Conservation (phyloP, 2,797 vertebrate species). For the Vireo griseus region DNA sequence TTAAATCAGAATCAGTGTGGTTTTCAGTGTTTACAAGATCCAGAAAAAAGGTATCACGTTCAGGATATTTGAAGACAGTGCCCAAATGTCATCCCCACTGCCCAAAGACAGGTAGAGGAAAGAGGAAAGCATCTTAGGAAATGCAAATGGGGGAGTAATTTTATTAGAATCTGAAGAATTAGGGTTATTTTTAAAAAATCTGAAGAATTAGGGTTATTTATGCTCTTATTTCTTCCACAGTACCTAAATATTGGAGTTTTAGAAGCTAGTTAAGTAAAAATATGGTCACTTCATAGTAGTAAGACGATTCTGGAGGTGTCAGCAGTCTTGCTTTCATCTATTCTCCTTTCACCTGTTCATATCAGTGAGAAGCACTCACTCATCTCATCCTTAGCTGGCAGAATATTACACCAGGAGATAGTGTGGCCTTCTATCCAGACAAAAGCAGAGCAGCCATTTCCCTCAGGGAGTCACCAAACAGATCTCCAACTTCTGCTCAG, state of each 20-base stretch:
- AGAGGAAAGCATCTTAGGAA: background rate
- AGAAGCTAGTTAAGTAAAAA: background rate
- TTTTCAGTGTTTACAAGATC: background rate
- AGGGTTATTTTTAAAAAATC: background rate
- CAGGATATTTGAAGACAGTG: background rate
- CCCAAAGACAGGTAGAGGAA: background rate
- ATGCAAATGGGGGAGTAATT: background rate
- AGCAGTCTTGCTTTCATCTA: background rate
- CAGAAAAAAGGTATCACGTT: background rate
- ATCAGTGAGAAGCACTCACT: background rate
- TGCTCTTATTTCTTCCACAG: background rate
- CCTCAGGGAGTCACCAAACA: background rate
- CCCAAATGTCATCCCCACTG: background rate
- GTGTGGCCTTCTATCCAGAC: background rate
- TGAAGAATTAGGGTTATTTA: background rate
- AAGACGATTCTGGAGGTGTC: background rate
- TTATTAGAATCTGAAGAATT: background rate
- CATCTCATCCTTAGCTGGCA: background rate
- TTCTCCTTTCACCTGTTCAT: background rate
- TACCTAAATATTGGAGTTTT: background rate
- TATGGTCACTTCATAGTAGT: rapidly evolving
- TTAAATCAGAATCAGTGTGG: background rate
- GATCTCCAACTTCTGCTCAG: background rate
- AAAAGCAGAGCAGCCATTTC: background rate
- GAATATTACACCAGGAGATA: background rate